phyloP scores from a whole-genome alignment of 2,797 vertebrate genomes.

The Valencia hispanica region DNA sequence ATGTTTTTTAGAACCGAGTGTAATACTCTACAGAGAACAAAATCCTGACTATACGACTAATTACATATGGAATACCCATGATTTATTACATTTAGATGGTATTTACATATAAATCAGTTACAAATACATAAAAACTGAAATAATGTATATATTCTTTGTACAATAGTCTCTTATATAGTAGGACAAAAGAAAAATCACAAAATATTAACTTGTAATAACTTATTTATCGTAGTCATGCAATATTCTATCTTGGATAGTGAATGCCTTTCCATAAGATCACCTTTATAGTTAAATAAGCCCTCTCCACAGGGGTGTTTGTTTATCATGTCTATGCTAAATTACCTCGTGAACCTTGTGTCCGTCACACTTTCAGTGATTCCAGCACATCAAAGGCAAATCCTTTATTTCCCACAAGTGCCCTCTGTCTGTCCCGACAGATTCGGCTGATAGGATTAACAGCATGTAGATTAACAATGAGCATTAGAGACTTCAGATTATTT shows the following conservation, averaged over 20 bases:
- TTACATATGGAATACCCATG: conserved; percentile 9
- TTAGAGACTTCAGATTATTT: conserved; percentile 49
- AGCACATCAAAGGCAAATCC: conserved; percentile 69
- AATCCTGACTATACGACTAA: conserved; percentile 20
- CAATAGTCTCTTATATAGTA: background rate
- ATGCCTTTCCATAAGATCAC: conserved; percentile 2
- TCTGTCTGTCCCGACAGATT: conserved; percentile 33
- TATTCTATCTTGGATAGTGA: background rate
- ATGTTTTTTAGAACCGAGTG: conserved; percentile 26
- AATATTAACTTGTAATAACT: background rate
- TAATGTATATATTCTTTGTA: background rate
- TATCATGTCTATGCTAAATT: conserved; percentile 26
- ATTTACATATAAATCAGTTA: background rate
- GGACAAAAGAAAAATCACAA: background rate
- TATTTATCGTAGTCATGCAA: background rate
- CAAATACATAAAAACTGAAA: background rate
- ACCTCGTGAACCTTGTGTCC: conserved; percentile 38
- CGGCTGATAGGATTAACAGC: conserved; percentile 52
- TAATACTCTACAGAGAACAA: conserved; percentile 25
- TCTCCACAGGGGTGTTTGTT: conserved; percentile 21
- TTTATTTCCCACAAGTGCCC: conserved; percentile 47
- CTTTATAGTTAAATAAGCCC: conserved; percentile 1
- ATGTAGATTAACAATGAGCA: conserved; percentile 40
- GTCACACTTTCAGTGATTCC: conserved; percentile 56
- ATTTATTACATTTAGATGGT: conserved; percentile 2